Percentiles rank a stretch among this genome's conserved stretches.
Evolutionary conservation across 2,113 vertebrate species (phyloP).

Genomic region (Pygoscelis adeliae): DNA sequence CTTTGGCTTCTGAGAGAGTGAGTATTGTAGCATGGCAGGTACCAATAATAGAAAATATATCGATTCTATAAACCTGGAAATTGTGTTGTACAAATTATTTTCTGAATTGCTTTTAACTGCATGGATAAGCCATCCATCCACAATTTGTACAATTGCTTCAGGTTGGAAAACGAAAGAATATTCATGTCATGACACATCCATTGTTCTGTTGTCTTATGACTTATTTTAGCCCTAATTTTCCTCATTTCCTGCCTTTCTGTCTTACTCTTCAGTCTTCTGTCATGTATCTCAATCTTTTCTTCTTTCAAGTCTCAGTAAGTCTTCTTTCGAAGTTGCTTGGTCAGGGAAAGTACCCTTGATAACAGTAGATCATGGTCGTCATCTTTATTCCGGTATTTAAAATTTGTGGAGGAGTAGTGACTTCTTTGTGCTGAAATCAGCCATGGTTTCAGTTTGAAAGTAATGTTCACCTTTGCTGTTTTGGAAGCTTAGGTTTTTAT

Average conservation of each 20-base stretch:
- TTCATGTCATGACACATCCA: background rate
- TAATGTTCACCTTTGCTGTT: slow-evolving; percentile 37
- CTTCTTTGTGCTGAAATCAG: background rate
- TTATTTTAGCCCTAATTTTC: background rate
- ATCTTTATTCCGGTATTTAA: background rate
- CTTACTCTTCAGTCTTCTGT: background rate
- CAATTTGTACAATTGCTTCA: background rate
- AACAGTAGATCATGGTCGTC: background rate
- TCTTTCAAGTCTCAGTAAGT: background rate
- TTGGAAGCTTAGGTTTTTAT: slow-evolving; percentile 52
- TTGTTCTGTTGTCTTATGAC: background rate
- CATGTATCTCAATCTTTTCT: background rate
- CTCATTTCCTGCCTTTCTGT: background rate
- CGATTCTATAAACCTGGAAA: background rate
- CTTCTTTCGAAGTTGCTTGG: background rate
- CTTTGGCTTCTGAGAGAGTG: background rate
- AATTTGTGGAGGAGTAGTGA: background rate
- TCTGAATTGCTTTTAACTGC: background rate
- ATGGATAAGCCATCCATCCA: background rate
- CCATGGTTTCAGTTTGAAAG: background rate
- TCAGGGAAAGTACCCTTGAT: background rate
- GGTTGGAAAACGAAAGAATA: background rate
- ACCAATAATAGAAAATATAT: background rate
- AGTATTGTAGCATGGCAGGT: background rate
- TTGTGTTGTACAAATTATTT: background rate